Evolutionary conservation across 2,888 invertebrate species (phyloP), one percentile per base, ranked within the genome.

Genomic region (Temnothorax unifasciatus): DNA sequence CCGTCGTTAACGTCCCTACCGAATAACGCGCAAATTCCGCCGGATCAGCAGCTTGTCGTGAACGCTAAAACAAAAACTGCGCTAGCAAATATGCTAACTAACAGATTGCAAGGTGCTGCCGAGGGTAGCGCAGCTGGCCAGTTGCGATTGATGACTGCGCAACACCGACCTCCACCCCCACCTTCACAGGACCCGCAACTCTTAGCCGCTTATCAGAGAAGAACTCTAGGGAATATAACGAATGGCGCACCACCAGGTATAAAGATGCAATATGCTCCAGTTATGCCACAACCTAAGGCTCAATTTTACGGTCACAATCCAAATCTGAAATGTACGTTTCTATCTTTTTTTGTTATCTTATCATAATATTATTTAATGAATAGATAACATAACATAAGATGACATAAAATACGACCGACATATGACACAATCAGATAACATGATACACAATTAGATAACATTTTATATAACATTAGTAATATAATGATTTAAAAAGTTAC

Each of bases 291-390:
- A 89, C 96, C 97, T 1, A 96, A 97, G 18, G 97, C 97, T 18
- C 98, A 98, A 92, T 98, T 98, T 95, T 98, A 98, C 95, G 98
- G 99, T 0, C 99, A 99, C 95, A 99, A 99, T 95, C 98, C 98
- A 15, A 98, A 98, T 94, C 95, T 98, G 68, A 98, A 98, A 95
- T 94, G 96, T 96, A 93, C 91, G 94, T 77, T 8, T 25, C 9
- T 64, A 18, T 41, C 64, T 76, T 52, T 52, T 6, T 25, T 63
- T 57, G 1, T 77, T 61, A 25, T 47, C 50, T 25, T n/a, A 29
- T 73, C 25, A 13, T n/a, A 50, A 50, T 1, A 82, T 68, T 52
- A 69, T 21, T 50, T 57, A 57, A 57, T 18, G 5, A 4, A 15
- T 25, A 41, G 21, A 41, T 64, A 41, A 64, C 21, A 11, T 41